phyloP scores from a whole-genome alignment of 2,113 vertebrate species.

The Pristiophorus japonicus region DNA sequence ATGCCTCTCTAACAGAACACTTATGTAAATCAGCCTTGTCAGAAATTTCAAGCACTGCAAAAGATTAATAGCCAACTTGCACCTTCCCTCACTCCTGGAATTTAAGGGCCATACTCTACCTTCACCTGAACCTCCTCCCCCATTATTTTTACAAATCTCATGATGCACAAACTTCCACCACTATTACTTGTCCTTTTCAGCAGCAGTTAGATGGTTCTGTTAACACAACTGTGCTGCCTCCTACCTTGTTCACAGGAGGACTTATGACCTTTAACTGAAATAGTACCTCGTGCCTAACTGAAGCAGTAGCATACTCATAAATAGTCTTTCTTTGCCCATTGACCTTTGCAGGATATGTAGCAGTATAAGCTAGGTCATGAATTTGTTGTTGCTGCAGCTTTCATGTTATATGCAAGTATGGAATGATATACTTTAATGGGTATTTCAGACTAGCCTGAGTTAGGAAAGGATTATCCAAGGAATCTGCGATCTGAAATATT shows the following conservation, averaged over 20 bases:
- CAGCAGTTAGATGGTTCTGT: not conserved
- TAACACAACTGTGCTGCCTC: not conserved
- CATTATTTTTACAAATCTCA: not conserved
- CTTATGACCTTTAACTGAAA: not conserved
- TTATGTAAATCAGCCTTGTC: not conserved
- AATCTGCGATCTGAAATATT: slow-evolving; percentile 1
- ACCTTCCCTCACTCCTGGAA: not conserved
- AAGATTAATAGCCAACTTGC: not conserved
- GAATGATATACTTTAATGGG: not conserved
- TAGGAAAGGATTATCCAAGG: not conserved
- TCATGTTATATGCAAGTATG: not conserved
- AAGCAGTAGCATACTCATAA: not conserved
- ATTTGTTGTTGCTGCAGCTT: not conserved
- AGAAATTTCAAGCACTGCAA: not conserved
- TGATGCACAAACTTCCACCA: not conserved
- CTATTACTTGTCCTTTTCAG: not conserved
- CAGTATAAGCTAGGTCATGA: not conserved
- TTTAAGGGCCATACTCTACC: not conserved
- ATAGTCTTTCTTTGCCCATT: not conserved
- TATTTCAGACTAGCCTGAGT: not conserved
- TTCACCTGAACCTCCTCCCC: not conserved
- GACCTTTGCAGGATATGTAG: not conserved
- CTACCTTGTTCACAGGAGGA: not conserved
- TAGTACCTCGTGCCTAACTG: not conserved
- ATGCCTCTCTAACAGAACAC: not conserved